phyloP scores from a whole-genome alignment of 2,888 invertebrate genomes.

The Megastigmus dorsalis region DNA sequence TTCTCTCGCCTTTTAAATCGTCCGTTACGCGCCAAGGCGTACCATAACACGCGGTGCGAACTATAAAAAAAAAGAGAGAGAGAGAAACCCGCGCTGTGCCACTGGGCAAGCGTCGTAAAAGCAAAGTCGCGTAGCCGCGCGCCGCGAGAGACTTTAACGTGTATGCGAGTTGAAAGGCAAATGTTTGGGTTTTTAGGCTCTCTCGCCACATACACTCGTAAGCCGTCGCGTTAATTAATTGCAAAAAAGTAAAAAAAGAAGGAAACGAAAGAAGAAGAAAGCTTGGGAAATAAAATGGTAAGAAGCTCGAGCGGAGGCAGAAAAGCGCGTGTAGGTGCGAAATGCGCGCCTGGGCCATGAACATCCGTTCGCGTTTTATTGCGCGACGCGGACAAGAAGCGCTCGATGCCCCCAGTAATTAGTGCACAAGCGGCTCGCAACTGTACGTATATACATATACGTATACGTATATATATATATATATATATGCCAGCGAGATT shows the following conservation, averaged over 20 bases:
- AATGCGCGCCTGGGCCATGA: slow-evolving; percentile 1
- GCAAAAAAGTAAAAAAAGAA: slow-evolving; percentile 21
- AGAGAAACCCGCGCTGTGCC: neutral
- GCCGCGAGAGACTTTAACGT: too few species aligned
- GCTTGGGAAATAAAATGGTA: too few species aligned
- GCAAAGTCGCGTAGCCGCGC: slow-evolving; percentile 33
- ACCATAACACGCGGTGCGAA: slow-evolving; percentile 13
- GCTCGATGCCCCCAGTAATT: slow-evolving; percentile 1
- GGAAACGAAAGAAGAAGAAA: neutral
- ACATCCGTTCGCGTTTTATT: too few species aligned
- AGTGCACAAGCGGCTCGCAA: too few species aligned
- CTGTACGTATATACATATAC: too few species aligned
- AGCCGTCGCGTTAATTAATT: slow-evolving; percentile 48
- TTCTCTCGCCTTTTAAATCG: neutral
- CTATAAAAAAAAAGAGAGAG: slow-evolving; percentile 13
- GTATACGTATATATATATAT: too few species aligned
- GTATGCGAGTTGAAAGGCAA: slow-evolving; percentile 46
- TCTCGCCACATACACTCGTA: too few species aligned
- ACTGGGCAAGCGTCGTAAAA: slow-evolving; percentile 37
- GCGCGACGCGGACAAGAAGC: neutral
- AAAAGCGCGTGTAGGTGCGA: slow-evolving; percentile 16
- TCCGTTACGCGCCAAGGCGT: neutral
- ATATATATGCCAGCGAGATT: too few species aligned
- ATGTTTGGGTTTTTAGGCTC: slow-evolving; percentile 41
- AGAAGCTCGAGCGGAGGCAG: slow-evolving; percentile 14